Base-by-base conservation (phyloP, 2,797 vertebrate species). In the Psittacula derbiana region DNA sequence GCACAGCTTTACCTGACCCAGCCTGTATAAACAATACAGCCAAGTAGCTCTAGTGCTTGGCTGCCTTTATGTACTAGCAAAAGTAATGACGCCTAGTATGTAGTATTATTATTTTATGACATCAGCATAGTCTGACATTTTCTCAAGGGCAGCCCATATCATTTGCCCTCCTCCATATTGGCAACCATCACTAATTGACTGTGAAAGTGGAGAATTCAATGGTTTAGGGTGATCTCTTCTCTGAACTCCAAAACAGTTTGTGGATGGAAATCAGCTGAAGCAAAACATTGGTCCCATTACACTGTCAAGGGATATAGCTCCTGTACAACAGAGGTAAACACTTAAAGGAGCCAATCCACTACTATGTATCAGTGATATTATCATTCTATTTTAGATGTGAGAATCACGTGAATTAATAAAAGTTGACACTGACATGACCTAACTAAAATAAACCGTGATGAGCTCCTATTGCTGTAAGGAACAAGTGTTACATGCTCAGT, bases 171-270 rank as follows among this genome's bases (percentile, higher is more conserved):
- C 90, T 97, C 96, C 86, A 62, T 88, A 86, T 47, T 95, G 97
- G 96, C 93, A 96, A 38, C 96, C 96, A 89, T 97, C 96, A 94
- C 94, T 97, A 97, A 97, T 97, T 90, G 97, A 97, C 97, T 97
- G 94, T 97, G 96, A 97, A 97, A 91, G 88, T 96, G 91, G 95
- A 94, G 96, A 96, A 96, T 82, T 93, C 94, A 94, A 44, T 94
- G 80, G 93, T 93, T 95, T 97, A 97, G 97, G 94, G 95, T 96
- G 94, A 94, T 97, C 90, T 95, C 91, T 86, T 96, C 83, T 81
- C 86, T 96, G 97, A 97, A 97, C 95, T 95, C 94, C 92, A 88
- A 75, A 94, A 92, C 57, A 92, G 80, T 89, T 96, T 95, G 93
- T 90, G 96, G 92, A 97, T 97, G 92, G 94, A 96, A 97, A 95